Evolutionary conservation across 2,888 invertebrate species (phyloP).

Genomic region (Mactromeris polynyma): DNA sequence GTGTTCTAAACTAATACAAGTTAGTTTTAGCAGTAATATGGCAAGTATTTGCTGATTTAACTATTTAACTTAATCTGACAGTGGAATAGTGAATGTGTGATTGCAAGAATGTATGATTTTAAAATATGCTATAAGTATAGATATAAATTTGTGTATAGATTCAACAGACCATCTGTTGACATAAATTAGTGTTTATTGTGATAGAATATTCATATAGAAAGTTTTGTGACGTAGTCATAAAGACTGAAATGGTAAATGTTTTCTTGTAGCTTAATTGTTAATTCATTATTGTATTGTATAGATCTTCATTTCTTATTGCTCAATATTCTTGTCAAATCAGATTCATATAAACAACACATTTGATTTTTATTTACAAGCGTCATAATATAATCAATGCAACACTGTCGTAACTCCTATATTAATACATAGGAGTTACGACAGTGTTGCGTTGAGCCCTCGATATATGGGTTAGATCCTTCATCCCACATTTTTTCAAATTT

Average conservation of each 20-base stretch:
- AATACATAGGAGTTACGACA: too few species aligned
- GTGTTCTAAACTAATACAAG: too few species aligned
- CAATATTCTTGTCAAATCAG: conserved; percentile 1
- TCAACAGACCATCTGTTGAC: neutral
- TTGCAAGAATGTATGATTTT: neutral
- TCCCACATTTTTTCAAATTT: neutral
- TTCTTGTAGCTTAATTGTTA: neutral
- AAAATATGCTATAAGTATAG: neutral
- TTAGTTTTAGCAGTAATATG: too few species aligned
- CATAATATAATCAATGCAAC: too few species aligned
- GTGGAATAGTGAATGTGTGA: neutral
- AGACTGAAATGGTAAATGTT: neutral
- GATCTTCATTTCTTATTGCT: neutral
- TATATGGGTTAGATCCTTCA: neutral
- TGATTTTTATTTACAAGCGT: too few species aligned
- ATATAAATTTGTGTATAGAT: neutral
- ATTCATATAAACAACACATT: neutral
- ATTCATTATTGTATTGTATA: neutral
- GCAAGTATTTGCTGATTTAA: too few species aligned
- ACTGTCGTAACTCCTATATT: too few species aligned
- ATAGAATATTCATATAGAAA: neutral
- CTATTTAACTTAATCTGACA: too few species aligned
- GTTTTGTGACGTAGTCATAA: neutral
- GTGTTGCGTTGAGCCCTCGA: too few species aligned
- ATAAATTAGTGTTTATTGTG: neutral